These are phyloP conservation scores for Tholera decimalis DNA, from an alignment of 2,888 invertebrate species.

Conservation along the genomic window DNA sequence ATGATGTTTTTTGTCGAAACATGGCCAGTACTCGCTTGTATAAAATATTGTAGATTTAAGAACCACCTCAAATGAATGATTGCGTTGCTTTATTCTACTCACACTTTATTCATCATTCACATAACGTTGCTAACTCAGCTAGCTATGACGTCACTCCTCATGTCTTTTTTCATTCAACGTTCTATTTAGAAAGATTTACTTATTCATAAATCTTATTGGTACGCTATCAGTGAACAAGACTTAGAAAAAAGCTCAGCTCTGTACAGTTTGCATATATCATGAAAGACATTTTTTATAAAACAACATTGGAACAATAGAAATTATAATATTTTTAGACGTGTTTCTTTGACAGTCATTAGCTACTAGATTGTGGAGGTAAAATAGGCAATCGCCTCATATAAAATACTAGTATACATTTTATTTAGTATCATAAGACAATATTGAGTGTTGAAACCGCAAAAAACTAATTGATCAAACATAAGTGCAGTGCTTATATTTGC, in stretches of 20 bases:
- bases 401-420: too few relatives aligned
- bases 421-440: too few relatives aligned
- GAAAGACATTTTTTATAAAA: not conserved
- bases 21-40: too few relatives aligned
- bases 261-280: not conserved
- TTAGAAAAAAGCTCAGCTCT: not conserved
- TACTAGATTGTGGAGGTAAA: too few relatives aligned
- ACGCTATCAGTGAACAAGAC: not conserved
- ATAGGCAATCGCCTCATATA: too few relatives aligned
- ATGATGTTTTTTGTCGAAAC: too few relatives aligned
- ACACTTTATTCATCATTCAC: constrained; percentile 39
- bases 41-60: not conserved
- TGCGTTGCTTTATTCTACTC: constrained; percentile 14
- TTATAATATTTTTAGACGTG: too few relatives aligned
- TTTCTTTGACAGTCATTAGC: too few relatives aligned
- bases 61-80: constrained; percentile 5
- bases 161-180: constrained; percentile 41
- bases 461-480: too few relatives aligned
- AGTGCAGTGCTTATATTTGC: too few relatives aligned
- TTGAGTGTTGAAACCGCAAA: too few relatives aligned
- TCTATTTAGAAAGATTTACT: constrained; percentile 36
- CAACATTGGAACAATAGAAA: not conserved
- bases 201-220: constrained; percentile 19
- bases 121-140: constrained; percentile 24
- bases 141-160: constrained; percentile 16